These are phyloP conservation scores for Polypedilum pembai DNA, from an alignment of 1,140 invertebrate species.

Conservation along the genomic window DNA sequence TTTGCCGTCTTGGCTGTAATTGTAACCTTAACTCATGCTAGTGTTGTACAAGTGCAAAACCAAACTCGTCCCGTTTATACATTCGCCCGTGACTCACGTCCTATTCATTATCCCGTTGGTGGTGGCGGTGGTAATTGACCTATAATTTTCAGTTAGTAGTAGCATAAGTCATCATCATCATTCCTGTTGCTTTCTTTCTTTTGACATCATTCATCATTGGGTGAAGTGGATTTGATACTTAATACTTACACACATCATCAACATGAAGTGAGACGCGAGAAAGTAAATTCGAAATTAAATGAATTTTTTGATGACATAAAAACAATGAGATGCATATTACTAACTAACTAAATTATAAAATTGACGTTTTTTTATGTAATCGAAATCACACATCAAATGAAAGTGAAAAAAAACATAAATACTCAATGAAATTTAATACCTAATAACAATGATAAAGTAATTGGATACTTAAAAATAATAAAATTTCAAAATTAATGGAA, in stretches of 20 bases:
- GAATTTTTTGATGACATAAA: no score
- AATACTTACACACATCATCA: neutral
- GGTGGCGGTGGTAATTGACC: slow-evolving; percentile 22
- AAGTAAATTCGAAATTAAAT: no score
- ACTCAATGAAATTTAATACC: neutral
- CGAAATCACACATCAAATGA: neutral
- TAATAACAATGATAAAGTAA: neutral
- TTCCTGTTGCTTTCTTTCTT: slow-evolving; percentile 22
- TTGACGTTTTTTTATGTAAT: slow-evolving; percentile 19
- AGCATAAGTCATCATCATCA: neutral
- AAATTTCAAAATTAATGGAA: neutral
- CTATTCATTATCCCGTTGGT: slow-evolving; percentile 37
- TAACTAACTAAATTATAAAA: neutral
- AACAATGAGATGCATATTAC: no score
- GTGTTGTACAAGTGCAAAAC: slow-evolving; percentile 49
- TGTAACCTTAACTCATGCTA: slow-evolving; percentile 61
- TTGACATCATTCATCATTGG: neutral
- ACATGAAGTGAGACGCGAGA: no score
- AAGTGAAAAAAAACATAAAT: neutral
- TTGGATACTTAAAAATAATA: neutral
- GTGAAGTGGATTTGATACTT: neutral
- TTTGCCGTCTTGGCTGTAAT: slow-evolving; percentile 61
- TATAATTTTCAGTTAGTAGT: slow-evolving; percentile 20
- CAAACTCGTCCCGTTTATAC: slow-evolving; percentile 55
- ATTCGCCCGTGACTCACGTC: slow-evolving; percentile 46